Base-by-base conservation (phyloP, 2,888 invertebrate genomes). In the Sabatieria punctata region DNA sequence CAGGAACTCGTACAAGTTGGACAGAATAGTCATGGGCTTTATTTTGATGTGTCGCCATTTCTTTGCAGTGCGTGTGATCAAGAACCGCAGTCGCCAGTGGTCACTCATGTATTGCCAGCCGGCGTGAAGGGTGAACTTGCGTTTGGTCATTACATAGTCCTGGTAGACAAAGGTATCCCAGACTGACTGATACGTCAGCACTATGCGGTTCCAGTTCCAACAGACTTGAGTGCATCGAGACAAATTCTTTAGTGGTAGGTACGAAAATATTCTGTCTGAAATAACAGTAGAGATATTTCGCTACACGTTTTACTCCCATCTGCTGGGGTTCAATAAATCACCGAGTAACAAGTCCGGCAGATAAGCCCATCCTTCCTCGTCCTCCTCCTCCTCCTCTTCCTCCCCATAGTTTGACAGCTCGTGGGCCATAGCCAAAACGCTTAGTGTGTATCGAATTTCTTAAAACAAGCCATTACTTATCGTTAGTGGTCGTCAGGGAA, bases 1-100 rank as follows among this genome's bases (percentile, higher is more conserved):
- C 75, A 84, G 79, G 60, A 84, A 84, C 63, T 83, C 82, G 63
- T 79, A 82, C 37, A 84, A 72, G 64, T 83, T 83, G 65, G 80
- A 79, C 57, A 82, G 80, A 63, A 82, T 82, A 49, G 75, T 69
- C 71, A 78, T 78, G 1, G 82, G 82, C 27, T 76, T 74, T 53
- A 85, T 77, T 18, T 78, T 73, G 26, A 84, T 67, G 11, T 73
- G 73, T 48, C 77, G 73, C 56, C 83, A 74, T 57, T 76, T 71
- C 42, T 68, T 70, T 0, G 82, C 82, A 23, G 82, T 74, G 52
- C 74, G 73, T 38, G 75, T 73, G 35, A 83, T 68, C 55, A 81
- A 82, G 50, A 75, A 69, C 35, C 43, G 79, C 0, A 79, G 77
- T 48, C 80, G 70, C 59, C 78, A 70, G 60, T 81, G 81, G 68